A percentile compares a stretch with the other conserved stretches of the same genome.
These are phyloP conservation scores for Clarias fuscus DNA, from an alignment of 2,797 vertebrate genomes.

Conservation along the genomic window DNA sequence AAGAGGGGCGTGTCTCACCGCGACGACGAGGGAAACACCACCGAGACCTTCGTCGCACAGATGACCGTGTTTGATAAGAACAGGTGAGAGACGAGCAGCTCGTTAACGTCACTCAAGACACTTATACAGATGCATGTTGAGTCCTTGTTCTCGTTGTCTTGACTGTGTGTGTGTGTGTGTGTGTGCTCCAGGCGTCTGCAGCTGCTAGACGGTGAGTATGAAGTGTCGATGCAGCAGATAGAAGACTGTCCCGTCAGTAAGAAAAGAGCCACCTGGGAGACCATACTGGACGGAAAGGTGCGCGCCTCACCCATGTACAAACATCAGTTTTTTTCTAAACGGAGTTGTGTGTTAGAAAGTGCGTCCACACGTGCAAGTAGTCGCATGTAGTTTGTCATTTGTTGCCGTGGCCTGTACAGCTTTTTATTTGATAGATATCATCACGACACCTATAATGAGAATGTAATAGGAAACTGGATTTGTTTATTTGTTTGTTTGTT, in stretches of 20 bases:
- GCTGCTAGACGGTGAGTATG: constrained; percentile 96
- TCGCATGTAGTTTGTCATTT: no score
- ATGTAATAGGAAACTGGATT: background rate
- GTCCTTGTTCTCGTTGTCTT: background rate
- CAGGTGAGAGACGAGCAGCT: constrained; percentile 72
- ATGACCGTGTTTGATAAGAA: constrained; percentile 97
- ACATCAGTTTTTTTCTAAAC: background rate
- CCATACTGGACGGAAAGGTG: constrained; percentile 97
- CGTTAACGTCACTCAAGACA: background rate
- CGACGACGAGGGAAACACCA: constrained; percentile 85
- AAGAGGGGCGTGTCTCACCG: constrained; percentile 80
- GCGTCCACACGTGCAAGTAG: no score
- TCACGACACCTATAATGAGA: background rate
- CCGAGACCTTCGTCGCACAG: constrained; percentile 85
- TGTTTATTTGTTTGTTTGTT: background rate
- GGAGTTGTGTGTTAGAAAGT: no score
- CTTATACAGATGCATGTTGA: background rate
- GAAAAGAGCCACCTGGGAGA: constrained; percentile 99
- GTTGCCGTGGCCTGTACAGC: no score
- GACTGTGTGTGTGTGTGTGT: constrained; percentile 5
- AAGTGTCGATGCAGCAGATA: constrained; percentile 99
- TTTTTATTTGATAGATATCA: background rate
- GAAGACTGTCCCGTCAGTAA: constrained; percentile 98
- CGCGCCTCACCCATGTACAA: background rate
- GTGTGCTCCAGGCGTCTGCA: constrained; percentile 83